A percentile compares a stretch with the other conserved stretches of the same genome.
phyloP scores from a whole-genome alignment of 2,113 vertebrate genomes.

The Paramormyrops kingsleyae region DNA sequence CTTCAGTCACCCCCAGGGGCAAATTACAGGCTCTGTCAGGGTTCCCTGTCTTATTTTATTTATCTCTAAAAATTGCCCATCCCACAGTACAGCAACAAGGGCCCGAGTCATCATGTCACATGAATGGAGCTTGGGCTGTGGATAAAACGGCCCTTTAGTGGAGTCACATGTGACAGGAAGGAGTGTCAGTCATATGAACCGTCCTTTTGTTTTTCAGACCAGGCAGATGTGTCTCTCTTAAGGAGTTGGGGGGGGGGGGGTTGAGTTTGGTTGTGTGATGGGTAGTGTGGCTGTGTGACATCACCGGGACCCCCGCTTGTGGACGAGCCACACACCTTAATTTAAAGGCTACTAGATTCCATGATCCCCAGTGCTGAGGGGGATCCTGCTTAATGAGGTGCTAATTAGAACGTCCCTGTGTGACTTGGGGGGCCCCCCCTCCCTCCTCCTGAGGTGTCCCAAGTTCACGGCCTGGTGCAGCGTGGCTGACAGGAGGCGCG shows the following conservation, averaged over 20 bases:
- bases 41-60: neutral
- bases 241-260: neutral
- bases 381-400: neutral
- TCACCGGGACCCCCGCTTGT: neutral
- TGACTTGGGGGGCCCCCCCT: neutral
- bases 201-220: neutral
- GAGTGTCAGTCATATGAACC: neutral
- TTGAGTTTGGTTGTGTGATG: neutral
- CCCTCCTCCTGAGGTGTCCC: neutral
- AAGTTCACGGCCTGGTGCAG: neutral
- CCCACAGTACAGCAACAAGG: neutral
- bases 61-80: neutral
- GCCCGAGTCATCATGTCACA: neutral
- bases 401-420: neutral
- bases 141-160: neutral
- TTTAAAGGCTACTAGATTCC: neutral
- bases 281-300: neutral
- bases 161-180: neutral
- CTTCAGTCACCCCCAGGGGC: neutral
- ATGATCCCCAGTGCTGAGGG: neutral
- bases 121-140: neutral
- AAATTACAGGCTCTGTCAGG: slow-evolving; percentile 1
- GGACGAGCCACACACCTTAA: neutral
- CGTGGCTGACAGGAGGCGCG: neutral
- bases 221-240: neutral